Percentiles rank a stretch among this genome's conserved stretches.
Conservation (phyloP, 2,888 invertebrate species). For the Odontocolon sp. region DNA sequence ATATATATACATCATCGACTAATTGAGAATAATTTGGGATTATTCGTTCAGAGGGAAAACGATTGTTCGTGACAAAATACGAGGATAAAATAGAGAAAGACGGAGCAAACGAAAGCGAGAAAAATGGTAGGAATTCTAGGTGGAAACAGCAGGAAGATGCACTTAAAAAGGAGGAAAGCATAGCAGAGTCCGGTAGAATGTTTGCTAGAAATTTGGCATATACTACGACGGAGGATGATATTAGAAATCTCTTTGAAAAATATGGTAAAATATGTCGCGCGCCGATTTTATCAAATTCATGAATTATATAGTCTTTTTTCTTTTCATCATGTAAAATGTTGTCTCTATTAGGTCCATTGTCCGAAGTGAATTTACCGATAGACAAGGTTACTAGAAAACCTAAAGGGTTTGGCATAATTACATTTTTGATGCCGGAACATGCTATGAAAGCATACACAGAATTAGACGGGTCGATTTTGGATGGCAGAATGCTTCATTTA, state of each 20-base stretch:
- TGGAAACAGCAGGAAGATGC: slow-evolving; percentile 86
- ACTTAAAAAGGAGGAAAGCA: slow-evolving; percentile 88
- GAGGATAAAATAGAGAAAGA: slow-evolving; percentile 80
- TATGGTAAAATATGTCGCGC: slow-evolving; percentile 84
- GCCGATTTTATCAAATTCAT: not conserved
- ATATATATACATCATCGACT: slow-evolving; percentile 25
- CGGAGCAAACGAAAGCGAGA: slow-evolving; percentile 68
- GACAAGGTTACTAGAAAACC: slow-evolving; percentile 90
- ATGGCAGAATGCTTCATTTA: slow-evolving; percentile 96
- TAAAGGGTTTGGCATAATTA: slow-evolving; percentile 96
- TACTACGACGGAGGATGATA: slow-evolving; percentile 91
- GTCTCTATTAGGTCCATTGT: slow-evolving; percentile 89
- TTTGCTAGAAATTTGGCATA: slow-evolving; percentile 96
- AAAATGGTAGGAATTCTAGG: slow-evolving; percentile 77
- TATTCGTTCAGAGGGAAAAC: slow-evolving; percentile 83
- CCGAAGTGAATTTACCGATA: slow-evolving; percentile 94
- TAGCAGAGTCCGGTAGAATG: slow-evolving; percentile 95
- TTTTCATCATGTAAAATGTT: no score
- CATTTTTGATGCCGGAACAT: slow-evolving; percentile 97
- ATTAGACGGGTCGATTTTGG: slow-evolving; percentile 94
- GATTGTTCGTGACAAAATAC: slow-evolving; percentile 83
- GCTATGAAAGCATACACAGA: slow-evolving; percentile 93
- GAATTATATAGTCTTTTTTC: slow-evolving; percentile 39
- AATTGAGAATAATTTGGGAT: not conserved
- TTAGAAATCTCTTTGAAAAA: slow-evolving; percentile 91